phyloP scores from a whole-genome alignment of 2,797 vertebrate species.

The Mycteria americana region DNA sequence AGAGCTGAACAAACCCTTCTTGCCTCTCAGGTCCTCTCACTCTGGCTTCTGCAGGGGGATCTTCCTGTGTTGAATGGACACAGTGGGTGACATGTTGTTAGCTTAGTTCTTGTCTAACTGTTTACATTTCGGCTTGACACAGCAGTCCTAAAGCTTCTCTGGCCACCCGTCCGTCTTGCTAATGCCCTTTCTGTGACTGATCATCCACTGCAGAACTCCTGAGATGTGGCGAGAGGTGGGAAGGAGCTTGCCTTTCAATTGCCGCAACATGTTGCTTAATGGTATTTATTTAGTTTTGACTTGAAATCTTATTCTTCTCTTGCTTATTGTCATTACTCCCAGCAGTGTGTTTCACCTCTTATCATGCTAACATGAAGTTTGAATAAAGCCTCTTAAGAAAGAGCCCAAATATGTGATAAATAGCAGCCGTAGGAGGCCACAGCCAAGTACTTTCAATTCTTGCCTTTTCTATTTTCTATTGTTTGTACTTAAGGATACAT shows the following conservation, averaged over 20 bases:
- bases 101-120: not conserved
- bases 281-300: not conserved
- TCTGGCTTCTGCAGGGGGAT: not conserved
- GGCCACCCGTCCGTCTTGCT: not conserved
- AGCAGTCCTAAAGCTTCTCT: not conserved
- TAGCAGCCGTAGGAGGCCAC: not conserved
- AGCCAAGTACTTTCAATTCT: conserved; percentile 13
- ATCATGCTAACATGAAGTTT: conserved; percentile 15
- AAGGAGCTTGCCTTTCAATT: not conserved
- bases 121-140: not conserved
- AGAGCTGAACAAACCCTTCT: not conserved
- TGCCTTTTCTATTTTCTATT: conserved; percentile 8
- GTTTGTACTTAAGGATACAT: conserved; percentile 22
- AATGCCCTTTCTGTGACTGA: not conserved
- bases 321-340: not conserved
- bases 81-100: not conserved
- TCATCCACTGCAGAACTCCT: not conserved
- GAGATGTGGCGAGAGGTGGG: not conserved
- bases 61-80: not conserved
- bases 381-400: conserved; percentile 40
- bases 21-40: not conserved
- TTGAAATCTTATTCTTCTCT: not conserved
- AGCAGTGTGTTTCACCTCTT: conserved; percentile 40
- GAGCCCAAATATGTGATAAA: not conserved
- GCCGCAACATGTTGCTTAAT: not conserved